These are phyloP conservation scores for Catocala sponsa DNA, from an alignment of 2,888 invertebrate species.

Conservation along the genomic window DNA sequence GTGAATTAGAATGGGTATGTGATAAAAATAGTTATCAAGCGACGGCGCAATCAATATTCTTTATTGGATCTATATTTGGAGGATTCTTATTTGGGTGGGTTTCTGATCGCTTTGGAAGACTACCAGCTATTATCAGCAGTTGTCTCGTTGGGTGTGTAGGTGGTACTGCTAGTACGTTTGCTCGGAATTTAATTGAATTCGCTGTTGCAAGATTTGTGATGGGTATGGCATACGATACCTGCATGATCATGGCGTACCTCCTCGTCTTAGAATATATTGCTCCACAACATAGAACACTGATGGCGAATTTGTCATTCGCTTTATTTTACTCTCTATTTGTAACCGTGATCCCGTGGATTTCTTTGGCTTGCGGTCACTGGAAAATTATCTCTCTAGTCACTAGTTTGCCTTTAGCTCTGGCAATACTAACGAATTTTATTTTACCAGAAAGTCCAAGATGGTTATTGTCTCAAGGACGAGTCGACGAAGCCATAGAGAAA, in stretches of 20 bases:
- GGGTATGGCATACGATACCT: slow-evolving; percentile 73
- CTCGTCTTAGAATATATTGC: slow-evolving; percentile 70
- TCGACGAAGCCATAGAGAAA: slow-evolving; percentile 67
- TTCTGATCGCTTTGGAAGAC: slow-evolving; percentile 68
- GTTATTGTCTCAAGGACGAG: slow-evolving; percentile 67
- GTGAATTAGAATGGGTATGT: slow-evolving; percentile 73
- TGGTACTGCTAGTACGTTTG: slow-evolving; percentile 63
- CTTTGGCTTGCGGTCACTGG: slow-evolving; percentile 69
- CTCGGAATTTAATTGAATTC: slow-evolving; percentile 63
- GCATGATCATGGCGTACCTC: slow-evolving; percentile 70
- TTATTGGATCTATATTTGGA: slow-evolving; percentile 67
- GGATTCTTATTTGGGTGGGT: slow-evolving; percentile 70
- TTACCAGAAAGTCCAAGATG: slow-evolving; percentile 73
- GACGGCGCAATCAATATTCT: slow-evolving; percentile 70
- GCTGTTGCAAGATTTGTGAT: slow-evolving; percentile 64
- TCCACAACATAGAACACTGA: slow-evolving; percentile 68
- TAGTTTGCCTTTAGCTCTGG: slow-evolving; percentile 64
- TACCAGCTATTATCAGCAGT: slow-evolving; percentile 64
- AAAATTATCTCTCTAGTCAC: slow-evolving; percentile 67
- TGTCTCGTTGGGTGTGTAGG: slow-evolving; percentile 65
- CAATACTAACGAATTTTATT: slow-evolving; percentile 62
- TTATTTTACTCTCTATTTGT: slow-evolving; percentile 64
- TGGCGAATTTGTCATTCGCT: slow-evolving; percentile 67
- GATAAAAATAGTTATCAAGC: slow-evolving; percentile 72
- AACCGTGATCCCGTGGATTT: slow-evolving; percentile 66